Evolutionary conservation across 2,888 invertebrate species (phyloP), one percentile per base, ranked within the genome.

Genomic region (Hanleya hanleyi): DNA sequence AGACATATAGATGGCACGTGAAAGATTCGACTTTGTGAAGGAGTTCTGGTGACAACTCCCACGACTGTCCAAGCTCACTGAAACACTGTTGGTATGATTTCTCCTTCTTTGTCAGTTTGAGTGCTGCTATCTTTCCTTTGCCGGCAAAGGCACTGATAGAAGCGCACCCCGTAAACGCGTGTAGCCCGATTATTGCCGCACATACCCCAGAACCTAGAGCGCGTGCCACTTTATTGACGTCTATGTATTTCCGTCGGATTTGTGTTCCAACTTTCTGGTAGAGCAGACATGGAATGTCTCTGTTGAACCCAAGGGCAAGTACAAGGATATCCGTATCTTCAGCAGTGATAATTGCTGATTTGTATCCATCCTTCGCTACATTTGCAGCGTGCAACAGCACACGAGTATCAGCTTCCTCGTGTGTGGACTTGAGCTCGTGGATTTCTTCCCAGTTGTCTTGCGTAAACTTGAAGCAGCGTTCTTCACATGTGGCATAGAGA

Each of bases 281-380:
- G 6, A 62, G 7, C 7, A 4, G 29, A 37, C 12, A 7, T 12
- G 7, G 22, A 33, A 79, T 74, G 4, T 70, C 33, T 4, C n/a
- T 41, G 33, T 67, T 37, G 29, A 72, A 74, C 32, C 57, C 72
- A 61, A 78, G 37, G 57, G 68, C 66, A 33, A 76, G 26, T 12
- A 78, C 57, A 18, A 79, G 74, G 33, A 78, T 71, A 74, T 79
- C 78, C 47, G 73, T 76, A 38, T 79, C 78, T 18, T 76, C 78
- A 36, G 75, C 67, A 35, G 33, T 38, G 35, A 79, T 70, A 15
- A 79, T 65, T n/a, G 75, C 68, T 49, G 75, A 50, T n/a, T 67
- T 15, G 64, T 67, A 70, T 36, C 67, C 75, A n/a, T 69, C 37
- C 22, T 38, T 47, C 49, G 77, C 74, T 57, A 75, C 79, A 71